phyloP scores from a whole-genome alignment of 2,113 vertebrate genomes.

The human region GRCh38 chr3:79120501-79121000 shows the following conservation, averaged over 20 bases:
- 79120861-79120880: neutral
- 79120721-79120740: neutral
- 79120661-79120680: neutral
- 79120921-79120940: neutral
- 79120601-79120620: neutral
- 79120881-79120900: neutral
- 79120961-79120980: neutral
- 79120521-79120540: neutral
- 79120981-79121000: neutral
- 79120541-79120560: neutral
- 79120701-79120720: neutral
- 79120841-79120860: neutral
- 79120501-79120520: neutral
- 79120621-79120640: neutral
- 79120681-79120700: neutral
- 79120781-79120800: neutral
- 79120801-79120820: neutral
- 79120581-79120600: neutral
- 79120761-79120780: neutral
- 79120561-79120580: neutral
- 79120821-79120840: neutral
- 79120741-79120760: neutral
- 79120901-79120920: neutral
- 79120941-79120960: no score
- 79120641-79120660: neutral